Conservation (phyloP, 2,113 vertebrate species). For the Tonatia bakeri region DNA sequence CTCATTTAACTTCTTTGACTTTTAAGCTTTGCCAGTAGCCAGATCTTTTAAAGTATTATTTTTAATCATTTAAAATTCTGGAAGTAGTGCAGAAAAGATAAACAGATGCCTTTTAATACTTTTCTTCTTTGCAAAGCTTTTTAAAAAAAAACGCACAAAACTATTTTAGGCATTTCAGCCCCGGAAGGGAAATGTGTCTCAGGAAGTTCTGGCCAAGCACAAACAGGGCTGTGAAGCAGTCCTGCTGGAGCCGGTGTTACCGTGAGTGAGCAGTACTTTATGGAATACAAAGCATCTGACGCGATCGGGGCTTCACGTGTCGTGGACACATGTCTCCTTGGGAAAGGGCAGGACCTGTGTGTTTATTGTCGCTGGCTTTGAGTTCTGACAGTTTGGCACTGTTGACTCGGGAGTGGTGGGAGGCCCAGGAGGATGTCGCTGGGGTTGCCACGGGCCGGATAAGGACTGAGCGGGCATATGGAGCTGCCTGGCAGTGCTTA, state of each 20-base stretch:
- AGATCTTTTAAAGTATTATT: constrained; percentile 13
- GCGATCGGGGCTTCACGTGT: neutral
- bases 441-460: neutral
- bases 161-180: constrained; percentile 34
- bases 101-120: constrained; percentile 22
- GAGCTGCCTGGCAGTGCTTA: neutral
- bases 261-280: constrained; percentile 16
- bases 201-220: constrained; percentile 33
- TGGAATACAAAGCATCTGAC: neutral
- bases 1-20: constrained; percentile 11
- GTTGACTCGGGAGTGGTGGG: neutral
- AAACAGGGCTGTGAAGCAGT: constrained; percentile 1
- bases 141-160: neutral
- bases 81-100: neutral
- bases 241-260: neutral
- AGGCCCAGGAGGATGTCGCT: neutral
- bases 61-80: constrained; percentile 41
- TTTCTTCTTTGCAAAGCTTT: neutral
- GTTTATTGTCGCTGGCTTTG: constrained; percentile 22
- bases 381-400: constrained; percentile 1
- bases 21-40: constrained; percentile 4
- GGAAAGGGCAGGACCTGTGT: neutral
- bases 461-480: neutral
- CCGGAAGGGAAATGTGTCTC: constrained; percentile 3
- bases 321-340: neutral